Percentiles rank a stretch among this genome's conserved stretches.
phyloP scores from a whole-genome alignment of 2,888 invertebrate genomes.

The Caradrina clavipalpis region DNA sequence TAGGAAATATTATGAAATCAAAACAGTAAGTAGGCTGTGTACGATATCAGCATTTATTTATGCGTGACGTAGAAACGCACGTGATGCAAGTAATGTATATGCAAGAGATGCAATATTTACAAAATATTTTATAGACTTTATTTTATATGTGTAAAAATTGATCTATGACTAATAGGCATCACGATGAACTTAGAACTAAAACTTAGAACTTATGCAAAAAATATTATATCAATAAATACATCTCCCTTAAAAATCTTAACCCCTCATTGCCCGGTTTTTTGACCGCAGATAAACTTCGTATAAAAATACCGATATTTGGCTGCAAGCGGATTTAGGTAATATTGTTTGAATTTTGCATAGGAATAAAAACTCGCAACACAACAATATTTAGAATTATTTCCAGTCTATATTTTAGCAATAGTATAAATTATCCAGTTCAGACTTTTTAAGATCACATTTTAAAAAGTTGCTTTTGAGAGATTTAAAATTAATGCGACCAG shows the following conservation, averaged over 20 bases:
- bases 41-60: constrained; percentile 39
- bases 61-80: constrained; percentile 42
- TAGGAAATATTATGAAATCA: constrained; percentile 37
- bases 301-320: no score
- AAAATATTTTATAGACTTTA: not conserved
- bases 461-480: not conserved
- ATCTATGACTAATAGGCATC: not conserved
- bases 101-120: constrained; percentile 10
- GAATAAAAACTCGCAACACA: not conserved
- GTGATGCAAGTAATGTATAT: constrained; percentile 21
- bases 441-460: not conserved
- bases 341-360: not conserved
- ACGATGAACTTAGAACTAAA: no score
- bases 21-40: constrained; percentile 39
- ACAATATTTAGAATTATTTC: not conserved
- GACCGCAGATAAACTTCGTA: not conserved
- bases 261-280: not conserved
- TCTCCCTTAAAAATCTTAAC: no score
- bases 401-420: not conserved
- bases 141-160: not conserved
- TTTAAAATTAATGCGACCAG: not conserved
- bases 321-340: not conserved
- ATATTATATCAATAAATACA: no score
- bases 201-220: no score
- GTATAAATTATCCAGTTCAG: not conserved